Conservation (phyloP, 2,797 vertebrate genomes). For the Antrozous pallidus region DNA sequence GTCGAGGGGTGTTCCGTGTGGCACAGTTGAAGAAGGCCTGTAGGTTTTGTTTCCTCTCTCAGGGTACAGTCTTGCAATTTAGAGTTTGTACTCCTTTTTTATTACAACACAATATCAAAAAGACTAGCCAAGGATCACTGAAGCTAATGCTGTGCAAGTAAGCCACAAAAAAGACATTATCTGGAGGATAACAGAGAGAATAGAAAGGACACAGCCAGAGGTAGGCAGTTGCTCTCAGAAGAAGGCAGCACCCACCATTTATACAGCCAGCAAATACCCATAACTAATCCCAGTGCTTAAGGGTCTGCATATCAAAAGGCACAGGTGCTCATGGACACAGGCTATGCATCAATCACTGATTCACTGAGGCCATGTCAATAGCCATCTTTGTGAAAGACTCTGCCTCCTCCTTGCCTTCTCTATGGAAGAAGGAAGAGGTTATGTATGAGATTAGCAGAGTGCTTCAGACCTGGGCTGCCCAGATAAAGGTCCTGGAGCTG, state of each 20-base stretch:
- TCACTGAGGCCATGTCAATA: not conserved
- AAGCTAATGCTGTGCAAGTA: not conserved
- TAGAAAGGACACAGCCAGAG: not conserved
- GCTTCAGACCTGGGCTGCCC: not conserved
- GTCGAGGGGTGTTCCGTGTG: not conserved
- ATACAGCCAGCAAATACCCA: not conserved
- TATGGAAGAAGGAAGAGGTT: not conserved
- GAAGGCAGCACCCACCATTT: not conserved
- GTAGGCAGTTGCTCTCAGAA: not conserved
- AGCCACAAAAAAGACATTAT: not conserved
- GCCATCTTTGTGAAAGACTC: not conserved
- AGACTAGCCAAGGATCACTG: not conserved
- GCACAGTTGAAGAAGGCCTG: not conserved
- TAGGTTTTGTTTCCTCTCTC: not conserved
- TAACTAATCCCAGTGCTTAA: not conserved
- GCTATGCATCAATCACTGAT: not conserved
- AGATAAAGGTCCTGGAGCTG: not conserved
- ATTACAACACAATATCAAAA: not conserved
- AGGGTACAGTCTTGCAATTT: not conserved
- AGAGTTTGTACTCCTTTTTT: not conserved
- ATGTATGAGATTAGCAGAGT: not conserved
- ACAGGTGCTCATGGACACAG: not conserved
- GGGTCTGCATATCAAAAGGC: not conserved
- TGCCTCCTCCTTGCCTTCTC: not conserved
- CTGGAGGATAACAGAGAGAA: not conserved